Percentiles rank a stretch among this genome's conserved stretches.
phyloP scores from a whole-genome alignment of 2,797 vertebrate species.

The Clarias pachynema region DNA sequence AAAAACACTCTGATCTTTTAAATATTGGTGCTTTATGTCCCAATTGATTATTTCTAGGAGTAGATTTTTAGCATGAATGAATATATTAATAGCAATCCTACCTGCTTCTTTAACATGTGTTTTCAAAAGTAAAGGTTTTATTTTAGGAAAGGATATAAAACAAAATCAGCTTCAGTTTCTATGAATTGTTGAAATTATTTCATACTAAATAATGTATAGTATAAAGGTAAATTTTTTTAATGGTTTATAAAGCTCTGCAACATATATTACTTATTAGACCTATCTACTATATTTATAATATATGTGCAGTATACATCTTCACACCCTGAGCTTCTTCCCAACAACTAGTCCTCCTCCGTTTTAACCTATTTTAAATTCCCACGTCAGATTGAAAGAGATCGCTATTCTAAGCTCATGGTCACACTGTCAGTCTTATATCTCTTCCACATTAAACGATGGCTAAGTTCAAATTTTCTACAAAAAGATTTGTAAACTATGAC shows the following conservation, averaged over 20 bases:
- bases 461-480: background rate
- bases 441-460: slow-evolving; percentile 29
- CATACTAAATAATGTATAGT: background rate
- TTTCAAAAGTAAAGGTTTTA: background rate
- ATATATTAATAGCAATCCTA: background rate
- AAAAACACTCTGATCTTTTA: background rate
- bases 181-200: background rate
- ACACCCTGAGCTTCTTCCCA: background rate
- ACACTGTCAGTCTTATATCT: slow-evolving; percentile 17
- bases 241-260: background rate
- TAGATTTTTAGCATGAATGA: background rate
- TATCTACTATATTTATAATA: background rate
- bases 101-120: background rate
- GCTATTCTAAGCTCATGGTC: background rate
- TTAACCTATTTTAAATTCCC: background rate
- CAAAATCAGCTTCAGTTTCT: background rate
- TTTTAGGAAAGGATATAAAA: background rate
- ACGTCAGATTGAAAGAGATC: background rate
- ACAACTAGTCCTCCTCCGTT: background rate
- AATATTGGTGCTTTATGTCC: background rate
- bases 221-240: no score
- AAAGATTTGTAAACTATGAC: slow-evolving; percentile 12
- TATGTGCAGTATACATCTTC: background rate
- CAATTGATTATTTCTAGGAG: background rate
- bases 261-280: background rate